Percentiles rank a stretch among this genome's conserved stretches.
Evolutionary conservation across 2,888 invertebrate species (phyloP).

Genomic region (Pyrrhia umbra): DNA sequence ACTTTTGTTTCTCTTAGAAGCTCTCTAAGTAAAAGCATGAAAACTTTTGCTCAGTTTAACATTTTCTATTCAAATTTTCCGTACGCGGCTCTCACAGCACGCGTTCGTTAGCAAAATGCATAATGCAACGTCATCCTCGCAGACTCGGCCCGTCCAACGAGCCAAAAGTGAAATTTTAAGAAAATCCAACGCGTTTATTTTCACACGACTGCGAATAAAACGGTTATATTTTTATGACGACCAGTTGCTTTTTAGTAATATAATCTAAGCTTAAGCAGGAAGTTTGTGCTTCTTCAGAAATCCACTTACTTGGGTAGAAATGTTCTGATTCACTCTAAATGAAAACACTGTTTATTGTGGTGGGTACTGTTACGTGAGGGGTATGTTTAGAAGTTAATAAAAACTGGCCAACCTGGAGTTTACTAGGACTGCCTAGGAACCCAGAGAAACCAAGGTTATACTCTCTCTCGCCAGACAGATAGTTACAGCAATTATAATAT

Average conservation of each 20-base stretch:
- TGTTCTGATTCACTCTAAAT: background rate
- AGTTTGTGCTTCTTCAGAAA: background rate
- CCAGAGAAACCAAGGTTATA: too few species aligned
- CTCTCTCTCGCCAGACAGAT: too few species aligned
- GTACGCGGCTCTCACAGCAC: slow-evolving; percentile 74
- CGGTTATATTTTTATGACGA: slow-evolving; percentile 47
- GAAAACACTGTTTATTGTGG: background rate
- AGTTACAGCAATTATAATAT: too few species aligned
- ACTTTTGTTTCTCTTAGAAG: slow-evolving; percentile 61
- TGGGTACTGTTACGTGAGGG: background rate
- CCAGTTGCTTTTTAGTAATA: slow-evolving; percentile 43
- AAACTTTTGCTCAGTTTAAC: slow-evolving; percentile 74
- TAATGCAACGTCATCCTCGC: slow-evolving; percentile 82
- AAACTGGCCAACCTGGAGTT: background rate
- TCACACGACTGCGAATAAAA: slow-evolving; percentile 45
- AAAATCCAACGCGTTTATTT: slow-evolving; percentile 65
- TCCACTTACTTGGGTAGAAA: background rate
- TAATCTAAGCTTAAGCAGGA: slow-evolving; percentile 8
- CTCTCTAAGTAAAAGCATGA: slow-evolving; percentile 66
- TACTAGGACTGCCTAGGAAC: background rate
- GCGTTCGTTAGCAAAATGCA: slow-evolving; percentile 87
- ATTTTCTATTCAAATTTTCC: slow-evolving; percentile 81
- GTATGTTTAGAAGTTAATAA: background rate
- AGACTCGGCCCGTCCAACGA: slow-evolving; percentile 62
- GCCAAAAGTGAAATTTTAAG: slow-evolving; percentile 78